Evolutionary conservation across 2,113 vertebrate genomes (phyloP).

Genomic region (Pithys albifrons): DNA sequence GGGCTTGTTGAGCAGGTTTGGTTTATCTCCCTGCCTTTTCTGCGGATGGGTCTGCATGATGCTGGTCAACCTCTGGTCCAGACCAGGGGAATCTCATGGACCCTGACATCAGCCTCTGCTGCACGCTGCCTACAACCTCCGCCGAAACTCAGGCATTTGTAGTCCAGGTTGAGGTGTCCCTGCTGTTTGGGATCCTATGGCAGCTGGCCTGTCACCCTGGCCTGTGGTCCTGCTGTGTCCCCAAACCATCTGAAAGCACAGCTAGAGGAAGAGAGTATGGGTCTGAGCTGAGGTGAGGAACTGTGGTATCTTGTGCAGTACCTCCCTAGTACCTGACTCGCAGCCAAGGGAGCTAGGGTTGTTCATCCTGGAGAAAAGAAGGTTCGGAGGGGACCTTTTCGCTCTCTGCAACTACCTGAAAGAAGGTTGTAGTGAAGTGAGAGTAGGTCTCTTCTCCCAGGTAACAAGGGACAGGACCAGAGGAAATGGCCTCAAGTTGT

Average conservation of each 20-base stretch:
- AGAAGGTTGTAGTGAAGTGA: neutral
- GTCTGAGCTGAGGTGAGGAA: neutral
- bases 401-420: neutral
- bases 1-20: neutral
- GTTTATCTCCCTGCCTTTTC: neutral
- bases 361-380: neutral
- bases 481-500: neutral
- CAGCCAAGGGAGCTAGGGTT: neutral
- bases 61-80: no score
- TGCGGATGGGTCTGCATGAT: neutral
- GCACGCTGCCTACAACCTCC: neutral
- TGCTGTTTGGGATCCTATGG: neutral
- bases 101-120: neutral
- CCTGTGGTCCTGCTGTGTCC: neutral
- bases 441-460: neutral
- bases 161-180: neutral
- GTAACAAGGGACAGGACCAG: neutral
- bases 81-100: neutral
- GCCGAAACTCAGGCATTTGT: rapidly evolving
- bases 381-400: no score
- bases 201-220: neutral
- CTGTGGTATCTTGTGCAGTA: neutral
- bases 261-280: neutral
- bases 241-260: neutral
- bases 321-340: neutral